Evolutionary conservation across 2,797 vertebrate species (phyloP).

Genomic region (Euphonia xanthogaster): DNA sequence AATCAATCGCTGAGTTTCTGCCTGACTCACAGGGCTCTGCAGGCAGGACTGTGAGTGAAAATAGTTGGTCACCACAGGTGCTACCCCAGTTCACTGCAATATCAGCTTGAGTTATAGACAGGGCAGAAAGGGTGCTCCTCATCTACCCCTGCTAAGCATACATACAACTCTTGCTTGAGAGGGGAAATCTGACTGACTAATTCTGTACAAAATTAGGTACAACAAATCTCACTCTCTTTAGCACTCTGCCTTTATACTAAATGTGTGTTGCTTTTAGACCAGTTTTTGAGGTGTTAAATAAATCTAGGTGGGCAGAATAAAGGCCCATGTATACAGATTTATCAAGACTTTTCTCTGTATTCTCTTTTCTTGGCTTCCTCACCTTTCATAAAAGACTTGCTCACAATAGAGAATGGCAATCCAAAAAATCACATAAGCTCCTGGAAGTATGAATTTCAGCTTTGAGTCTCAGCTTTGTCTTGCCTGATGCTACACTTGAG

Average conservation of each 20-base stretch:
- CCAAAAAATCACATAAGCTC: background rate
- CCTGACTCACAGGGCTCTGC: background rate
- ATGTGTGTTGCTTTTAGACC: background rate
- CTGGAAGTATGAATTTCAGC: background rate
- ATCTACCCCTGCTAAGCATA: background rate
- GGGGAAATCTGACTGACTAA: background rate
- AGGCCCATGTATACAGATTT: background rate
- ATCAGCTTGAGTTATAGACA: background rate
- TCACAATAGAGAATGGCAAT: background rate
- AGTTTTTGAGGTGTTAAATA: background rate
- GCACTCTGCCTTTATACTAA: background rate
- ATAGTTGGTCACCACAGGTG: rapidly evolving
- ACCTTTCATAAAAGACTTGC: background rate
- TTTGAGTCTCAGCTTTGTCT: background rate
- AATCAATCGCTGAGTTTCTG: background rate
- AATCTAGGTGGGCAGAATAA: background rate
- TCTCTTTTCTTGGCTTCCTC: background rate
- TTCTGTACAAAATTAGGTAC: background rate
- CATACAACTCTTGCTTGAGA: background rate
- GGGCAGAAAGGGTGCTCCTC: background rate
- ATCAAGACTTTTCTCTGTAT: background rate
- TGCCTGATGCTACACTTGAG: background rate
- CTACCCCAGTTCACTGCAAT: rapidly evolving
- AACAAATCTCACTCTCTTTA: background rate
- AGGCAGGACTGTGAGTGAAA: background rate